Base-by-base conservation (phyloP, 2,797 vertebrate species). In the Phaenicophaeus curvirostris region DNA sequence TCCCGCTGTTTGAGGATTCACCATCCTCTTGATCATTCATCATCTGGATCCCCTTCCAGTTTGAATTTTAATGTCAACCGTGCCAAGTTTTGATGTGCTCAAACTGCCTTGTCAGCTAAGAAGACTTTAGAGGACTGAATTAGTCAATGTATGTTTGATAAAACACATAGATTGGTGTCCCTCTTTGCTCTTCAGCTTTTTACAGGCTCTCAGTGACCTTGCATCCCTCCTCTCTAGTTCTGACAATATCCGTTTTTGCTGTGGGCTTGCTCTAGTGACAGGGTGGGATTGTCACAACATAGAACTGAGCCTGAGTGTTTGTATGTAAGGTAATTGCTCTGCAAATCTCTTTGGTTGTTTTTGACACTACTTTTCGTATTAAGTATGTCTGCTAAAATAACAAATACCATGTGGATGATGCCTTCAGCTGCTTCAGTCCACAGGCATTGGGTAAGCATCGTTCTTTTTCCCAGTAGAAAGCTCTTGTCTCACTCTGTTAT, bases 191-290 rank as follows among this genome's bases (percentile, higher is more conserved):
- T 25, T 50, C 11, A 7, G 48, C 15, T 57, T 80, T 76, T 37
- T 37, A 35, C 16, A 1, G 0, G 0, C 15, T 54, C 30, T 37
- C 1, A 0, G 8, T 62, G 33, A 16, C 53, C 54, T 46, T 19
- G 6, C 6, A 9, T 24, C 25, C 28, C 19, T 50, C 33, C 41
- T 66, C 31, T 82, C 17, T 9, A 19, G 37, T 18, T 59, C 53
- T 15, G 21, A 13, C 33, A 28, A 13, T 24, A 28, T 39, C 9
- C 5, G 17, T 9, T 33, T 66, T 46, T 76, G 59, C 67, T 4
- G 0, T 21, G 41, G 66, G 17, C 39, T 78, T 28, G 10, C 35
- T 14, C 20, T 46, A 11, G 37, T 20, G 58, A 16, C 33, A 46
- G 42, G 53, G 6, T 41, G 50, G 31, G 58, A 9, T 62, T 63